Base-by-base conservation (phyloP, 1,140 invertebrate species). In the Oreohelix idahoensis region DNA sequence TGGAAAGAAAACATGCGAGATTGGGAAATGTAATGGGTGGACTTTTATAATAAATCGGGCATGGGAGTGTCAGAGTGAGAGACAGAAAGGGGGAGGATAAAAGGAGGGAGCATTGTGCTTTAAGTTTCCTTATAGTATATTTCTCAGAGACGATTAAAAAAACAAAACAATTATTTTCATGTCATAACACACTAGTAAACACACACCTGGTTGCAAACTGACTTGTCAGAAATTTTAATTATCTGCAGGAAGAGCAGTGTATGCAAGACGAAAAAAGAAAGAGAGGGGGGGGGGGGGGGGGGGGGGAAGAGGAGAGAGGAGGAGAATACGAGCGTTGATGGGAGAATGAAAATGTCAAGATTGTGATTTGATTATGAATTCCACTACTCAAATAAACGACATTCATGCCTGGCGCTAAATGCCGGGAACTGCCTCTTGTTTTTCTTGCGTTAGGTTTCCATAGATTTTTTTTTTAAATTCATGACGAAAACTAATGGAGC, bases 1-100 rank as follows among this genome's bases (percentile, higher is more conserved):
- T n/a, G n/a, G n/a, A n/a, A n/a, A n/a, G n/a, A n/a, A n/a, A n/a
- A n/a, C n/a, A n/a, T n/a, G n/a, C n/a, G n/a, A n/a, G n/a, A n/a
- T n/a, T n/a, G n/a, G n/a, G n/a, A n/a, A n/a, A n/a, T n/a, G n/a
- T n/a, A n/a, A n/a, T n/a, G n/a, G n/a, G n/a, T n/a, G n/a, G n/a
- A n/a, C n/a, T n/a, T n/a, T n/a, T n/a, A n/a, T n/a, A n/a, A n/a
- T n/a, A n/a, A n/a, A n/a, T n/a, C n/a, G n/a, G n/a, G n/a, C n/a
- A n/a, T n/a, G 76, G 58, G 49, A 79, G 76, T 58, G 76, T 58
- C 23, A 79, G 76, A 79, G 49, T 58, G 53, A 79, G 49, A 79
- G 76, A 58, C 8, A 79, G 76, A 79, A 20, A 79, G 76, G 58
- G 49, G 58, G 76, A 49, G 45, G 45, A 49, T 8, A 49, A 17